Base-by-base conservation (phyloP, 1,140 invertebrate species). In the Sinonovacula constricta region DNA sequence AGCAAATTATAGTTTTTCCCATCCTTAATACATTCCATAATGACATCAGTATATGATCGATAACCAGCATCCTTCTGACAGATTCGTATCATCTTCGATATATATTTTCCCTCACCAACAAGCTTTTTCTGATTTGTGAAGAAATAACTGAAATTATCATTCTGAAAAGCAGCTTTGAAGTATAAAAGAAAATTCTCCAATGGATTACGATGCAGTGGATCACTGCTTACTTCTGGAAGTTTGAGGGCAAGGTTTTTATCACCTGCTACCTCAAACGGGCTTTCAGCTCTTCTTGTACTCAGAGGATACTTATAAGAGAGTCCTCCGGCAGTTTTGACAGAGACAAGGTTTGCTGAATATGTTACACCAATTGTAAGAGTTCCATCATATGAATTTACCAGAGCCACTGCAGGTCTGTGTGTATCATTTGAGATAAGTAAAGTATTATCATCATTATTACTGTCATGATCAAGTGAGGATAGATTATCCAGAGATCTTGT, bases 71-170 rank as follows among this genome's bases (percentile, higher is more conserved):
- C 65, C 28, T 67, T 67, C 33, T 67, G 65, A 45, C 45, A 67
- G 2, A 67, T 28, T 22, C 65, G 39, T 2, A 53, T 28, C 2
- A 67, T 22, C 49, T 67, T 67, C 4, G 65, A 30, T 10, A 67
- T 26, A 67, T 67, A 51, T 30, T 67, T 67, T 15, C 15, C 7
- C 26, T 26, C 26, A 7, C 45, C 45, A 12, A 67, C 45, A 28
- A 49, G 31, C 2, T 67, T 31, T 31, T 67, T 67, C 49, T 67
- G 65, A 30, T 67, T 67, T 67, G 65, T 67, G 14, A 67, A 36
- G 30, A 67, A 51, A 31, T 67, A 67, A 18, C 26, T 67, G 24
- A 33, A 67, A 18, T 45, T 22, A 31, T 53, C 49, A 53, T 22
- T n/a, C 24, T 67, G 65, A 53, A 67, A 67, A 22, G 3, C 49